A percentile compares a stretch with the other conserved stretches of the same genome.
Evolutionary conservation across 2,888 invertebrate species (phyloP).

Genomic region (Melanostoma mellinum): DNA sequence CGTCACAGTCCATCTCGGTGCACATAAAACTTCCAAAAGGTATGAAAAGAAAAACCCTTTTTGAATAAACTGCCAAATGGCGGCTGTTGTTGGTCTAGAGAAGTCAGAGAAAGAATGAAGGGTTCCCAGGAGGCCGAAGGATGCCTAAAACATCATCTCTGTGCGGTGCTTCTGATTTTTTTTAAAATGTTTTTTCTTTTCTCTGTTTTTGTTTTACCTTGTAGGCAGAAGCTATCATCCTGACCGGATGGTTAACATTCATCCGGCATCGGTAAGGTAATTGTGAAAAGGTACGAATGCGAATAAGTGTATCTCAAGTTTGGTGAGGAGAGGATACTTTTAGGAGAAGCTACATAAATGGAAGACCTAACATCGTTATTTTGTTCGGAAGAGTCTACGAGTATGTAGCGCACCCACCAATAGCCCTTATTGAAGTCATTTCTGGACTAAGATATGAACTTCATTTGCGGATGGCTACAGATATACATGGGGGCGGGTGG

Average conservation of each 20-base stretch:
- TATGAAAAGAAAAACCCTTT: slow-evolving; percentile 38
- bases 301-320: slow-evolving; percentile 72
- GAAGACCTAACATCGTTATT: slow-evolving; percentile 72
- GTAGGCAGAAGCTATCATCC: slow-evolving; percentile 57
- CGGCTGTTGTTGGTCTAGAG: slow-evolving; percentile 59
- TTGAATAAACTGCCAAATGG: slow-evolving; percentile 69
- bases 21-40: slow-evolving; percentile 55
- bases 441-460: slow-evolving; percentile 35
- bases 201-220: slow-evolving; percentile 9
- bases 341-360: slow-evolving; percentile 62
- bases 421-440: slow-evolving; percentile 6
- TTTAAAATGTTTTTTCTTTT: slow-evolving; percentile 1
- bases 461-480: slow-evolving; percentile 25
- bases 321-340: slow-evolving; percentile 50
- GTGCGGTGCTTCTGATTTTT: slow-evolving; percentile 42
- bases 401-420: slow-evolving; percentile 30
- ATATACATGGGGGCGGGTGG: neutral
- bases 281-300: slow-evolving; percentile 73
- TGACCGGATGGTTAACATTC: slow-evolving; percentile 70
- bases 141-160: slow-evolving; percentile 61
- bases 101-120: slow-evolving; percentile 60
- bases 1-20: slow-evolving; percentile 50
- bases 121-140: slow-evolving; percentile 40
- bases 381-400: slow-evolving; percentile 34
- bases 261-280: slow-evolving; percentile 71